Percentiles rank a stretch among this genome's conserved stretches.
These are phyloP conservation scores for Odontesthes bonariensis DNA, from an alignment of 2,113 vertebrate genomes.

Conservation along the genomic window DNA sequence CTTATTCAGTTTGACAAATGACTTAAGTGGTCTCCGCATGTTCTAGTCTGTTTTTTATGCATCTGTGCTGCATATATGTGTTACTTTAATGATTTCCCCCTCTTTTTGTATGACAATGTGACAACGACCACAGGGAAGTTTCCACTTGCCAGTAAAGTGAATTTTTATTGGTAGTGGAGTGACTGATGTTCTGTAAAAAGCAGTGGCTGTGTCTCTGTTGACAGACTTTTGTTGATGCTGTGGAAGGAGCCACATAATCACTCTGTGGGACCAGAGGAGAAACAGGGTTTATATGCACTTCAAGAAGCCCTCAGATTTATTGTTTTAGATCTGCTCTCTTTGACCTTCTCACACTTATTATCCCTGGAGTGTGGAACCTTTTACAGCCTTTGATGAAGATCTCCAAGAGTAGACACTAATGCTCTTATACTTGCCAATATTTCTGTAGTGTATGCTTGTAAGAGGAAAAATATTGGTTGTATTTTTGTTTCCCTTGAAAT, in stretches of 20 bases:
- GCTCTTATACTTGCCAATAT: slow-evolving; percentile 12
- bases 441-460: neutral
- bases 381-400: slow-evolving; percentile 52
- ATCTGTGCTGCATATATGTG: slow-evolving; percentile 46
- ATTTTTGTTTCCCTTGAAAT: slow-evolving; percentile 11
- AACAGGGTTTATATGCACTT: slow-evolving; percentile 44
- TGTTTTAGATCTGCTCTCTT: slow-evolving; percentile 44
- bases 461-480: neutral
- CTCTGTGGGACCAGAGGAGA: slow-evolving; percentile 54
- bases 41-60: slow-evolving; percentile 65
- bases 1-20: slow-evolving; percentile 64
- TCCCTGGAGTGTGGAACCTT: slow-evolving; percentile 35
- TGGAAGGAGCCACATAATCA: slow-evolving; percentile 69
- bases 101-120: slow-evolving; percentile 72
- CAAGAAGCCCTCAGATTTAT: slow-evolving; percentile 54
- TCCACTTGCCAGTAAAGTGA: slow-evolving; percentile 75
- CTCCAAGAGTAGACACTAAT: neutral
- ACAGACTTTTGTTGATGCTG: slow-evolving; percentile 65
- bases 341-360: slow-evolving; percentile 4
- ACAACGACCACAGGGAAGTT: slow-evolving; percentile 78
- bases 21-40: slow-evolving; percentile 60
- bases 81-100: slow-evolving; percentile 77
- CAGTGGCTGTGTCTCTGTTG: slow-evolving; percentile 64
- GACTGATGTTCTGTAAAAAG: slow-evolving; percentile 73
- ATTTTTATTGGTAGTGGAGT: slow-evolving; percentile 69